A percentile compares a stretch with the other conserved stretches of the same genome.
Evolutionary conservation across 2,888 invertebrate species (phyloP).

Genomic region (Gortyna flavago): DNA sequence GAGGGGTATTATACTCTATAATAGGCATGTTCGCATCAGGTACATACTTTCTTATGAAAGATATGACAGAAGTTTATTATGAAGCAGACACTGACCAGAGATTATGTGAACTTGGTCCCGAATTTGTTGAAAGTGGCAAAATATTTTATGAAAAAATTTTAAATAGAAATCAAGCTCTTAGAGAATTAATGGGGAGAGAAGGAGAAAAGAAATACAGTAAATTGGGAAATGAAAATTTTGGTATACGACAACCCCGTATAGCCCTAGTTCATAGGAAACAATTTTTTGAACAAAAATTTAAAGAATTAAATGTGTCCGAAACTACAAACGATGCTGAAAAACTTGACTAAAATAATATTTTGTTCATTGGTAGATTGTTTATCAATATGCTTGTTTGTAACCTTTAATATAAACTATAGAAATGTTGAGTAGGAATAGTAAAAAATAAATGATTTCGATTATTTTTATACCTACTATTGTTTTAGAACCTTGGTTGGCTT

Average conservation of each 20-base stretch:
- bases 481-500: conserved; percentile 3
- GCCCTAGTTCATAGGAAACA: conserved; percentile 92
- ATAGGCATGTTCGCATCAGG: conserved; percentile 90
- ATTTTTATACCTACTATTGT: background rate
- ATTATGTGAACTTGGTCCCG: conserved; percentile 90
- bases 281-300: conserved; percentile 90
- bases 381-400: background rate
- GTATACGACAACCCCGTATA: conserved; percentile 91
- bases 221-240: conserved; percentile 92
- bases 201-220: conserved; percentile 91
- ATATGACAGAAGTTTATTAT: conserved; percentile 91
- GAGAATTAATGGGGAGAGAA: conserved; percentile 91
- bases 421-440: conserved; percentile 17
- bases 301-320: conserved; percentile 71
- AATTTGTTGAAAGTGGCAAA: conserved; percentile 93
- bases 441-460: conserved; percentile 32
- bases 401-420: background rate
- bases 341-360: conserved; percentile 16
- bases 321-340: conserved; percentile 23
- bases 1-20: conserved; percentile 88
- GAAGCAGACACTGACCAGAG: conserved; percentile 92
- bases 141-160: conserved; percentile 94
- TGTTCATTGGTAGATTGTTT: conserved; percentile 1
- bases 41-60: conserved; percentile 91
- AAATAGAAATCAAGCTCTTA: conserved; percentile 93